Evolutionary conservation across 2,888 invertebrate species (phyloP).

Genomic region (Pogonocherus hispidulus): DNA sequence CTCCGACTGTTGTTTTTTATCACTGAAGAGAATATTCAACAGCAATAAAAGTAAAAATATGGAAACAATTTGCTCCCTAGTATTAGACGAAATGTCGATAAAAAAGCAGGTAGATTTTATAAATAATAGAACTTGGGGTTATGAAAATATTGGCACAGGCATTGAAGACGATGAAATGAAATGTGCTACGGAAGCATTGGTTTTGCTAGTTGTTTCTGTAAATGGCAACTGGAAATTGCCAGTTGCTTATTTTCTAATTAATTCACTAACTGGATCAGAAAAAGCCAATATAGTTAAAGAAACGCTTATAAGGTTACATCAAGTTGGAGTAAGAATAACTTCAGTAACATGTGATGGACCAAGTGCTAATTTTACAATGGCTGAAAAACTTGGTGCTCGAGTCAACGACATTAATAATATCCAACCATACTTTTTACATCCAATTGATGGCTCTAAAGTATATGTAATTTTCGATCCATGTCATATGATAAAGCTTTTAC

Average conservation of each 20-base stretch:
- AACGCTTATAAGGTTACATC: not conserved
- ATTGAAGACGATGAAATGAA: not conserved
- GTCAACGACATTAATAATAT: not conserved
- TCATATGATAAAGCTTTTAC: conserved; percentile 54
- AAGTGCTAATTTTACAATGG: not conserved
- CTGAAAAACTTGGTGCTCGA: not conserved
- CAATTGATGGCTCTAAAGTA: conserved; percentile 33
- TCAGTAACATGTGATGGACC: not conserved
- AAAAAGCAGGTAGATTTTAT: no score
- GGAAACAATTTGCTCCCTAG: no score
- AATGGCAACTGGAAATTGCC: conserved; percentile 5
- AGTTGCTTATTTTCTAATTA: not conserved
- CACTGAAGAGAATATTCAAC: no score
- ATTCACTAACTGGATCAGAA: not conserved
- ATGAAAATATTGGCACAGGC: not conserved
- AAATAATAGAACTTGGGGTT: no score
- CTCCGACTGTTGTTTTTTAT: no score
- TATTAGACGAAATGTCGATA: no score
- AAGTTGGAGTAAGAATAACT: not conserved
- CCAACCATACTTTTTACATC: conserved; percentile 43
- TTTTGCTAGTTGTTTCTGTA: not conserved
- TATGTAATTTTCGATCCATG: conserved; percentile 50
- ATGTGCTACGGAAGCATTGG: no score
- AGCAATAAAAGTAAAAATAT: no score
- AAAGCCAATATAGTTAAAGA: not conserved